Conservation (phyloP, 2,113 vertebrate species). For the Nansenia antarctica region DNA sequence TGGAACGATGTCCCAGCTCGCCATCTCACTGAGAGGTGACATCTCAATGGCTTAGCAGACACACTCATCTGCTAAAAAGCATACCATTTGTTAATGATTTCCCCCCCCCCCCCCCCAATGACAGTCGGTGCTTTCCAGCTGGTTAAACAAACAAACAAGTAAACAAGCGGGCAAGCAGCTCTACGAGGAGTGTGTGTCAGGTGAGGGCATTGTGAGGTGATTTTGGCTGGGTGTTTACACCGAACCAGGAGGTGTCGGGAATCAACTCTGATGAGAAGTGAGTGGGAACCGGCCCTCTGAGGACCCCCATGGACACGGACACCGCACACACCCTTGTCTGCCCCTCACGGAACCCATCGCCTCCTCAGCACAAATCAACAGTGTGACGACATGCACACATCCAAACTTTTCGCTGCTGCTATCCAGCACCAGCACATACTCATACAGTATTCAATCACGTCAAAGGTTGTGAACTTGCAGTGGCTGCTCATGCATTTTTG, state of each 20-base stretch:
- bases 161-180: conserved; percentile 29
- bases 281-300: conserved; percentile 31
- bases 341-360: conserved; percentile 21
- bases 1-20: conserved; percentile 70
- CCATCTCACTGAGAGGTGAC: conserved; percentile 64
- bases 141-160: conserved; percentile 64
- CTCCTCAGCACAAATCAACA: conserved; percentile 27
- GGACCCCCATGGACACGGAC: conserved; percentile 26
- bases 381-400: conserved; percentile 11
- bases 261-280: conserved; percentile 37
- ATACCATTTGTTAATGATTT: conserved; percentile 71
- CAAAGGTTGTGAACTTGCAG: conserved; percentile 21
- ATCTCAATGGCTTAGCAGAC: conserved; percentile 62
- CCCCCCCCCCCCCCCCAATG: too few species aligned
- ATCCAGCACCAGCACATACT: neutral
- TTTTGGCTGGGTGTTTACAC: conserved; percentile 25
- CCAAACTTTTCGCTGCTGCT: neutral
- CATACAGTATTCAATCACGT: conserved; percentile 9
- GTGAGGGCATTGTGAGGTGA: conserved; percentile 23
- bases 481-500: conserved; percentile 30
- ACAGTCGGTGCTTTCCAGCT: conserved; percentile 50
- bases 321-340: conserved; percentile 14
- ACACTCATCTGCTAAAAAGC: conserved; percentile 72
- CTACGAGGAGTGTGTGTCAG: conserved; percentile 17
- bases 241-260: conserved; percentile 12